Conservation (phyloP, 2,888 invertebrate genomes). For the Epinotia ramella region DNA sequence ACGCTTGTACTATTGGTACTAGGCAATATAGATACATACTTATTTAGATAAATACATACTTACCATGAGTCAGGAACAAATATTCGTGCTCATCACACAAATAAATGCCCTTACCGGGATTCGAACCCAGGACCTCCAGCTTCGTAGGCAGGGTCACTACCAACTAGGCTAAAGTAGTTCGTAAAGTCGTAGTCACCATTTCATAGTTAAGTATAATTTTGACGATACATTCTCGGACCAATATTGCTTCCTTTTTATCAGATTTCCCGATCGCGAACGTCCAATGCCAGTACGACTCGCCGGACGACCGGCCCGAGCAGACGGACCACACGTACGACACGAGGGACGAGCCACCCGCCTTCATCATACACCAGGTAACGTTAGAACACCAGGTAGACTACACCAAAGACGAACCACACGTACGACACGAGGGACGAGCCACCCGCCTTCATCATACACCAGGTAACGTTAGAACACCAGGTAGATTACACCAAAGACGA, state of each 20-base stretch:
- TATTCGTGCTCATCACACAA: too few relatives aligned
- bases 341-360: slow-evolving; percentile 79
- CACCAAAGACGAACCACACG: slow-evolving; percentile 68
- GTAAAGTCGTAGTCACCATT: too few relatives aligned
- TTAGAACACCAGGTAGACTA: too few relatives aligned
- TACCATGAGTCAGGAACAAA: too few relatives aligned
- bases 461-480: slow-evolving; percentile 51
- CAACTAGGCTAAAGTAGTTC: too few relatives aligned
- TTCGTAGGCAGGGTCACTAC: too few relatives aligned
- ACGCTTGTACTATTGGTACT: too few relatives aligned
- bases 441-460: slow-evolving; percentile 79
- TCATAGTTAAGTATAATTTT: too few relatives aligned
- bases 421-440: slow-evolving; percentile 78
- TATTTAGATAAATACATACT: too few relatives aligned
- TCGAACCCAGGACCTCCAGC: too few relatives aligned
- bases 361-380: slow-evolving; percentile 73
- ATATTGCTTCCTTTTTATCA: slow-evolving; percentile 47
- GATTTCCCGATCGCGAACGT: slow-evolving; percentile 87
- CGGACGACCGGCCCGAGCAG: slow-evolving; percentile 56
- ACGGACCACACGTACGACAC: slow-evolving; percentile 79
- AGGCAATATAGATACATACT: too few relatives aligned
- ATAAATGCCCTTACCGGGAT: too few relatives aligned
- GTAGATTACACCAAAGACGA: slow-evolving; percentile 49
- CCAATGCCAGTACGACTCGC: slow-evolving; percentile 86
- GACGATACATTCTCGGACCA: background rate